Evolutionary conservation across 2,797 vertebrate species (phyloP), one percentile per base, ranked within the genome.

Genomic region (Sus cebifrons): DNA sequence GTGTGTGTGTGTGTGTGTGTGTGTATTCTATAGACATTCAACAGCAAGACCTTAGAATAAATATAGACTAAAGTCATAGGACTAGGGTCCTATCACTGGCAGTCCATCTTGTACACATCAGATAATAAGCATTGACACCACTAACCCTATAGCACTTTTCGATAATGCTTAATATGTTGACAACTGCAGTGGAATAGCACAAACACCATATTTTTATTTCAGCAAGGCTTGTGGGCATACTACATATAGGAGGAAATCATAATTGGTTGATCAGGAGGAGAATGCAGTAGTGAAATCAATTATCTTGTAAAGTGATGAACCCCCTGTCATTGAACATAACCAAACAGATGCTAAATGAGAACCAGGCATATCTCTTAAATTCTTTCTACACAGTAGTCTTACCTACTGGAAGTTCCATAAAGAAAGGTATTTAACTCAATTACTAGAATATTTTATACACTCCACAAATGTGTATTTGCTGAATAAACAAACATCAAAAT

Each of bases 401-500:
- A 29, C 5, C 5, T 58, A 16, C 64, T 58, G 3, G 11, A 74
- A 93, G 20, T 82, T 77, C 56, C 68, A 16, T 64, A 77, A 52
- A 7, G 40, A 16, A 82, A 94, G 20, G 16, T 60, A 25, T 32
- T 88, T 81, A 64, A 70, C 20, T 96, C 83, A 64, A 27, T 36
- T 84, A 56, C 20, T 86, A 49, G n/a, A 62, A 56, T 92, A 58
- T 17, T 65, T 21, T 49, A 23, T 91, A 17, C 1, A 21, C 1
- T 86, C 70, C 84, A 73, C 16, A 75, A 90, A 84, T 25, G 89
- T 52, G 11, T 29, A 77, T 92, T 95, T 91, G 25, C 67, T 92
- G 79, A 96, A 62, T 78, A 23, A 92, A 90, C 9, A 58, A 49
- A 68, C 16, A 36, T 93, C 82, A 89, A 94, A 93, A 96, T 81